Evolutionary conservation across 1,140 invertebrate species (phyloP).

Genomic region (Metopolophium dirhodum): DNA sequence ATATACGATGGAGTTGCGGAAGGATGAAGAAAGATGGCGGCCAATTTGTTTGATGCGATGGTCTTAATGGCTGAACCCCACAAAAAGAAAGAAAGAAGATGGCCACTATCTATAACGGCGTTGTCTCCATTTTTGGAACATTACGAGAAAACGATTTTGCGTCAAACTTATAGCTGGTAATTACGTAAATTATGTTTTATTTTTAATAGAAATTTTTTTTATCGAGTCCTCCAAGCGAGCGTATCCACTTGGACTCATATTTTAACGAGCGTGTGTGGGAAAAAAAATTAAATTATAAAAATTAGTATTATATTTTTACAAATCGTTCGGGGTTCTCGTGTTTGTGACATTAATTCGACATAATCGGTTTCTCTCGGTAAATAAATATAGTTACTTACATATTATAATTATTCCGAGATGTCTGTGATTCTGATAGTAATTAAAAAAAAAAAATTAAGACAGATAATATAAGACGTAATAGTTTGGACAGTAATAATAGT

Average conservation of each 20-base stretch:
- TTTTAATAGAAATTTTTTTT: not conserved
- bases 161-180: no score
- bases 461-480: not conserved
- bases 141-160: not conserved
- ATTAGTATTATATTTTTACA: not conserved
- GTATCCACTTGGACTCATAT: not conserved
- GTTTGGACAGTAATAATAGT: not conserved
- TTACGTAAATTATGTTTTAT: not conserved
- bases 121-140: not conserved
- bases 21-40: no score
- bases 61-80: no score
- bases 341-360: not conserved
- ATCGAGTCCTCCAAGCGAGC: not conserved
- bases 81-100: no score
- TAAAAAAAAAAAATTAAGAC: not conserved
- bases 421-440: not conserved
- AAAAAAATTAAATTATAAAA: not conserved
- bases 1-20: no score
- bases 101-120: no score
- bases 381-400: not conserved
- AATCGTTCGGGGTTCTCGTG: not conserved
- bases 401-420: not conserved
- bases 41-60: no score
- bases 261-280: not conserved
- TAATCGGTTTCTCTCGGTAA: not conserved